Percentiles rank a stretch among this genome's conserved stretches.
phyloP scores from a whole-genome alignment of 2,888 invertebrate species.

The Tetragonisca angustula region DNA sequence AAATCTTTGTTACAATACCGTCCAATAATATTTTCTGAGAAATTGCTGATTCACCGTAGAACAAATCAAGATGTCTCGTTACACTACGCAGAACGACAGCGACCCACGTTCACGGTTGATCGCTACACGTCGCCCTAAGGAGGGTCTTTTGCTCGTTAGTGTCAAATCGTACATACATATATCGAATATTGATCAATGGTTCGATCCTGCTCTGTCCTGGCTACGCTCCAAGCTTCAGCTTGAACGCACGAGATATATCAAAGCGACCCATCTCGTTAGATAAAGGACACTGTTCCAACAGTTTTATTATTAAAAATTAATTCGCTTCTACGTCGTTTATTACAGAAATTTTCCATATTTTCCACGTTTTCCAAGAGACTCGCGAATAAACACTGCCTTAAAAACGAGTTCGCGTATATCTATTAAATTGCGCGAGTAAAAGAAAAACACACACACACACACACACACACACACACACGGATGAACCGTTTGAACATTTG shows the following conservation, averaged over 20 bases:
- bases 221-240: background rate
- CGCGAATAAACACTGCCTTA: background rate
- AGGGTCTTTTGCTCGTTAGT: constrained; percentile 75
- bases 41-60: constrained; percentile 67
- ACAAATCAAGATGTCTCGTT: constrained; percentile 73
- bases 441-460: too few relatives aligned
- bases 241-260: background rate
- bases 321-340: background rate
- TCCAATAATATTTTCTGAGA: constrained; percentile 51
- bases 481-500: background rate
- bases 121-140: constrained; percentile 67
- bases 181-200: constrained; percentile 68
- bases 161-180: constrained; percentile 70
- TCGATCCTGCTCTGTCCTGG: constrained; percentile 50
- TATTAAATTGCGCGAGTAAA: too few relatives aligned
- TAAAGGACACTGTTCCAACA: background rate
- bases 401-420: background rate
- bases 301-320: background rate
- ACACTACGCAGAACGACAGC: constrained; percentile 72
- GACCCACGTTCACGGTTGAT: constrained; percentile 70
- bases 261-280: background rate
- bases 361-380: too few relatives aligned
- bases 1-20: background rate
- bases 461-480: too few relatives aligned
- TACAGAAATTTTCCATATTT: too few relatives aligned